These are phyloP conservation scores for Buphagus erythrorhynchus DNA, from an alignment of 2,797 vertebrate species.

Conservation along the genomic window DNA sequence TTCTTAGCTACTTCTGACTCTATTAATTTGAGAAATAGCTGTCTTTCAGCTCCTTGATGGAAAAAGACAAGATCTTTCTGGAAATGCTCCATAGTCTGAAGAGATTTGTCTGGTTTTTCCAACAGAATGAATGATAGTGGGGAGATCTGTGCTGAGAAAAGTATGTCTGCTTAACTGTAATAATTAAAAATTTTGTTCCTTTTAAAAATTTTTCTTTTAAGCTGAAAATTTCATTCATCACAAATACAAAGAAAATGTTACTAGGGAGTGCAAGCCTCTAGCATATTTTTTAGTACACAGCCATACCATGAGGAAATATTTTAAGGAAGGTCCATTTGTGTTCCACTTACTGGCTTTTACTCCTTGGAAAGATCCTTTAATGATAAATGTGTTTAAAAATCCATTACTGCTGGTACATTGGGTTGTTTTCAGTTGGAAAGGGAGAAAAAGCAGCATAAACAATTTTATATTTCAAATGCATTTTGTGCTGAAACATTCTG, in stretches of 20 bases:
- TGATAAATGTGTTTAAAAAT: constrained; percentile 58
- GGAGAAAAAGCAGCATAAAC: constrained; percentile 19
- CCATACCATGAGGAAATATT: not conserved
- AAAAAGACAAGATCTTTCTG: not conserved
- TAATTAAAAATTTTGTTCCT: not conserved
- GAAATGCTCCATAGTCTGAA: not conserved
- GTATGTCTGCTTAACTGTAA: not conserved
- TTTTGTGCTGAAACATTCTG: constrained; percentile 43
- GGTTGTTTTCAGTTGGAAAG: constrained; percentile 46
- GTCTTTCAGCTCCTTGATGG: not conserved
- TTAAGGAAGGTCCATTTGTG: not conserved
- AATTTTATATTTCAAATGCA: constrained; percentile 58
- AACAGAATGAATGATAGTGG: not conserved
- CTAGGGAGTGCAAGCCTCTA: not conserved
- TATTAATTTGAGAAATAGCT: not conserved
- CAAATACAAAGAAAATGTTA: not conserved
- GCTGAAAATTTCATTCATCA: not conserved
- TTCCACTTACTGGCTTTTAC: not conserved
- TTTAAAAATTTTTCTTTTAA: not conserved
- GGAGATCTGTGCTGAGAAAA: not conserved
- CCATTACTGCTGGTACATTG: not conserved
- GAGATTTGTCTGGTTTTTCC: not conserved
- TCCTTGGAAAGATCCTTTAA: not conserved
- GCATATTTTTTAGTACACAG: not conserved
- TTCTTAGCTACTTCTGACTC: not conserved